Conservation (phyloP, 2,113 vertebrate genomes). For the Vombatus ursinus region DNA sequence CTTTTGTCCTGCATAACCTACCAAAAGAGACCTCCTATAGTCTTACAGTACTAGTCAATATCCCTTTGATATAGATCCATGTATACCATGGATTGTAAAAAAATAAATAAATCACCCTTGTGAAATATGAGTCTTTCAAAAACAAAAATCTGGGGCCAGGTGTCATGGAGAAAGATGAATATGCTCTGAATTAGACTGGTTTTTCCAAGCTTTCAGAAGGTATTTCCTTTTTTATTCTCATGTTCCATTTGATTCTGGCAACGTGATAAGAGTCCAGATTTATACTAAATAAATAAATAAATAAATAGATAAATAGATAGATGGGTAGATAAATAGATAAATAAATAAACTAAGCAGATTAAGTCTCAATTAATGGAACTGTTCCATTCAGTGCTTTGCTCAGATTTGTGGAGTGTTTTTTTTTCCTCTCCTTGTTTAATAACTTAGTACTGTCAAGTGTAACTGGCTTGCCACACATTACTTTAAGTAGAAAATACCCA, state of each 20-base stretch:
- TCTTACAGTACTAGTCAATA: neutral
- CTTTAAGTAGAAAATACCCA: neutral
- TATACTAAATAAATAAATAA: too few species aligned
- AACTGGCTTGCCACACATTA: neutral
- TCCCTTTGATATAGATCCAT: neutral
- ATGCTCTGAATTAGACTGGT: neutral
- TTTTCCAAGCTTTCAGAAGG: too few species aligned
- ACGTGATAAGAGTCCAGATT: neutral
- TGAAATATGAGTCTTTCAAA: neutral
- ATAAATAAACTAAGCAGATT: neutral
- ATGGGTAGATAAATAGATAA: too few species aligned
- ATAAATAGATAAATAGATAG: too few species aligned
- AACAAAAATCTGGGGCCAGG: neutral
- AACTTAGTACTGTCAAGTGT: too few species aligned
- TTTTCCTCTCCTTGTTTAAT: neutral
- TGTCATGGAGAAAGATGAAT: neutral
- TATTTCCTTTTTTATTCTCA: fast-evolving
- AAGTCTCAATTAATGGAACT: neutral
- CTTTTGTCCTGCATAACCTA: neutral
- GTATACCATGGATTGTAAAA: neutral
- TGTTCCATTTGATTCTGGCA: fast-evolving
- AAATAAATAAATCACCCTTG: neutral
- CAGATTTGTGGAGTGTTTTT: neutral
- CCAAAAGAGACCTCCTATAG: neutral
- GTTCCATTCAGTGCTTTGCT: neutral